Evolutionary conservation across 2,797 vertebrate genomes (phyloP).

Genomic region (Calcarius lapponicus): DNA sequence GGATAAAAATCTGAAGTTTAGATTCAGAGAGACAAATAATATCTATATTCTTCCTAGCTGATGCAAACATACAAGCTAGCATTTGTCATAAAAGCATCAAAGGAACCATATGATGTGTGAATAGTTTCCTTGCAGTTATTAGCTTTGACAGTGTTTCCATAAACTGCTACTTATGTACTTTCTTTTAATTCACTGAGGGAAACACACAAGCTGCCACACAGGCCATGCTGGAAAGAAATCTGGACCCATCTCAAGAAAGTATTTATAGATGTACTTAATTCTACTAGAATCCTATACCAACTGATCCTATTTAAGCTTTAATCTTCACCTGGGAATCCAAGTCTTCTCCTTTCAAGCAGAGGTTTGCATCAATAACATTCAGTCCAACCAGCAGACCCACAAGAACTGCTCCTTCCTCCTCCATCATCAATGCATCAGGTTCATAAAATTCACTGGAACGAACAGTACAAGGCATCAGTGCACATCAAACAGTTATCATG

Average conservation of each 20-base stretch:
- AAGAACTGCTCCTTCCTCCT: conserved; percentile 94
- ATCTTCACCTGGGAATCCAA: conserved; percentile 91
- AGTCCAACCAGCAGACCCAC: conserved; percentile 94
- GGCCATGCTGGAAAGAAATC: background rate
- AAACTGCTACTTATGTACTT: background rate
- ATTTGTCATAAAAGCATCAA: background rate
- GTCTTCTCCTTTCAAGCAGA: conserved; percentile 98
- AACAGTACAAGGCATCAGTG: background rate
- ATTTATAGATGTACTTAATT: conserved; percentile 17
- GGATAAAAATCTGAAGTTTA: background rate
- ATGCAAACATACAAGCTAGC: background rate
- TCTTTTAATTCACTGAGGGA: background rate
- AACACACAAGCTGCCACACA: background rate
- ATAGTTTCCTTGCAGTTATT: background rate
- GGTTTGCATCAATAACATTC: conserved; percentile 98
- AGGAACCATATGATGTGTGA: background rate
- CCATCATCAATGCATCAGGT: conserved; percentile 88
- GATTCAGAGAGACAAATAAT: background rate
- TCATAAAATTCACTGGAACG: conserved; percentile 95
- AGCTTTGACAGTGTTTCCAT: background rate
- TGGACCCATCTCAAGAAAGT: background rate
- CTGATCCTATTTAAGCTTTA: background rate
- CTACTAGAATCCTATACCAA: background rate
- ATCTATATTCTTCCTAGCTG: background rate
- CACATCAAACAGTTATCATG: background rate